These are phyloP conservation scores for Diuraphis noxia DNA, from an alignment of 1,140 invertebrate genomes.

Conservation along the genomic window DNA sequence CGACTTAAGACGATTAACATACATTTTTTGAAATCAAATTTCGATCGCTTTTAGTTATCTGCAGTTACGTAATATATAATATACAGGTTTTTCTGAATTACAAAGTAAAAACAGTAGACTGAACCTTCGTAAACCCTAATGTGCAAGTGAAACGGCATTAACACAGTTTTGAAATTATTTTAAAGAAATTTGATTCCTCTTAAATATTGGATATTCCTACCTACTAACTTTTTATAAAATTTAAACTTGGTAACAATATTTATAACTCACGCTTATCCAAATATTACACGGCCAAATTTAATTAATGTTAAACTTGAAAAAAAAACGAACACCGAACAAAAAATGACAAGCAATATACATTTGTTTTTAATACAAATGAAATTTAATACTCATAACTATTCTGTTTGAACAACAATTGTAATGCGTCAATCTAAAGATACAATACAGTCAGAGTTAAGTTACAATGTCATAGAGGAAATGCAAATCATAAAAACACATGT, in stretches of 20 bases:
- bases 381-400: neutral
- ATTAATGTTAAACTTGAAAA: neutral
- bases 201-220: neutral
- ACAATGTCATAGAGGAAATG: neutral
- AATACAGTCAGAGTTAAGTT: neutral
- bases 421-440: neutral
- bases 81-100: neutral
- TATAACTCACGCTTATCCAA: neutral
- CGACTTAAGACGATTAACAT: no score
- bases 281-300: neutral
- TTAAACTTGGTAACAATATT: neutral
- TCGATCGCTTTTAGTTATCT: no score
- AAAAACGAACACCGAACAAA: neutral
- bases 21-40: no score
- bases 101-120: neutral
- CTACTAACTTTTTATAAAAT: neutral
- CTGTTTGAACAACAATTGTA: neutral
- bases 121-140: neutral
- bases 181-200: neutral
- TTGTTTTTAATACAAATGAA: neutral
- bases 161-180: neutral
- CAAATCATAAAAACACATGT: slow-evolving; percentile 4
- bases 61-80: no score
- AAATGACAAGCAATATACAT: neutral
- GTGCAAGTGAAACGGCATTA: neutral